Percentiles rank a stretch among this genome's conserved stretches.
These are phyloP conservation scores for Eristalinus sepulchralis DNA, from an alignment of 2,888 invertebrate species.

Conservation along the genomic window DNA sequence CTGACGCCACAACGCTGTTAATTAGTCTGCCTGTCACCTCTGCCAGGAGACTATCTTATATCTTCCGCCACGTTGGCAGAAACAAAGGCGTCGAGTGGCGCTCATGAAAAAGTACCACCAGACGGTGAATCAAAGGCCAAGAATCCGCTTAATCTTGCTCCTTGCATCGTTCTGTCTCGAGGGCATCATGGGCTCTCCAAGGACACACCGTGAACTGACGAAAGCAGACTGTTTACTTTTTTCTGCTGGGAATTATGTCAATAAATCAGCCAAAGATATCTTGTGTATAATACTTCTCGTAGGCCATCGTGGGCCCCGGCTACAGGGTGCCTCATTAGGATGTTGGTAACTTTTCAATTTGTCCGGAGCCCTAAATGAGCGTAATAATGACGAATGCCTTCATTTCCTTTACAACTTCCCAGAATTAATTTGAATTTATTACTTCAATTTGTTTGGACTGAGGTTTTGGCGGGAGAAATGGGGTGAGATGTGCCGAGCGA, in stretches of 20 bases:
- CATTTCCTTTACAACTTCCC: background rate
- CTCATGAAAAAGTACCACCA: background rate
- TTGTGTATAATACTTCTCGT: background rate
- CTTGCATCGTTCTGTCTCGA: background rate
- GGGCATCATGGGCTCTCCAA: background rate
- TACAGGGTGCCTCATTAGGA: background rate
- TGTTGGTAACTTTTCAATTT: constrained; percentile 17
- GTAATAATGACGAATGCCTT: constrained; percentile 13
- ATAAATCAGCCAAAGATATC: background rate
- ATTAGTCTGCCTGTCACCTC: background rate
- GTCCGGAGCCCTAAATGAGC: constrained; percentile 1
- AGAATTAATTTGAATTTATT: constrained; percentile 23
- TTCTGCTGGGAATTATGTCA: background rate
- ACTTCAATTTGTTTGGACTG: background rate
- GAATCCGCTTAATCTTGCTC: background rate
- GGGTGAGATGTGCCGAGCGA: background rate
- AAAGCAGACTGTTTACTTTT: background rate
- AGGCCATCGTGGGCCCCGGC: background rate
- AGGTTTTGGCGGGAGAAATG: background rate
- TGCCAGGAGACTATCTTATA: background rate
- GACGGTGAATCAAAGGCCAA: background rate
- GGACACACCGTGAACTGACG: background rate
- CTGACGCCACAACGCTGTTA: background rate
- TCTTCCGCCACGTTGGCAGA: background rate
- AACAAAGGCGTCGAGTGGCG: background rate